Evolutionary conservation across 1,140 invertebrate species (phyloP), one percentile per base, ranked within the genome.

Genomic region (Diorhabda sublineata): DNA sequence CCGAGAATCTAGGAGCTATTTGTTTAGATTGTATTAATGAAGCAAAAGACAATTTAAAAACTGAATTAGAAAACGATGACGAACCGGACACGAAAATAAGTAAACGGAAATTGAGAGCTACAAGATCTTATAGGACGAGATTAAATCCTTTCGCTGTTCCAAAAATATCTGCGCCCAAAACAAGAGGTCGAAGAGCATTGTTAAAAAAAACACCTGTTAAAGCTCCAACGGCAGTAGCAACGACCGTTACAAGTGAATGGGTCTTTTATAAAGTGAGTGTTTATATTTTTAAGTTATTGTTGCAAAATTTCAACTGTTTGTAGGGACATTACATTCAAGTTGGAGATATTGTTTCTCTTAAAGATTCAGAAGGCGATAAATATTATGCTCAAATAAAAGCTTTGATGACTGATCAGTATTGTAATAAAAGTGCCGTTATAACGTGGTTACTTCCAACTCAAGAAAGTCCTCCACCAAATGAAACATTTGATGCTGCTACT

Each of bases 321-420:
- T 77, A 90, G 85, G 93, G 92, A 26, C 88, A 85, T 71, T 96
- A 95, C 82, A 92, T 91, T 83, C 93, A 96, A 87, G 84, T 93
- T 56, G 95, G 95, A 5, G 95, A 97, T 79, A 92, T 97, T 77
- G 94, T 97, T 0, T 95, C 93, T 2, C 84, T 97, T 77, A 84
- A 90, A 44, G 94, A 96, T 78, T 81, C 87, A 47, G 88, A 91
- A 66, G 90, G 90, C 63, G 89, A 87, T 61, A 87, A 89, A 60
- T 97, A 91, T 83, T 97, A 95, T 81, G 94, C 93, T 47, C 95
- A 97, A 83, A 90, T 97, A 45, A 85, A 92, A 73, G 94, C 94
- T 2, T 88, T 97, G 64, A 82, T 97, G 42, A 93, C 93, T 6
- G 95, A 97, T 81, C 93, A 96, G 77, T 97, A 93, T 82, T 95